phyloP scores from a whole-genome alignment of 2,888 invertebrate genomes.

The Hypomecis punctinalis region DNA sequence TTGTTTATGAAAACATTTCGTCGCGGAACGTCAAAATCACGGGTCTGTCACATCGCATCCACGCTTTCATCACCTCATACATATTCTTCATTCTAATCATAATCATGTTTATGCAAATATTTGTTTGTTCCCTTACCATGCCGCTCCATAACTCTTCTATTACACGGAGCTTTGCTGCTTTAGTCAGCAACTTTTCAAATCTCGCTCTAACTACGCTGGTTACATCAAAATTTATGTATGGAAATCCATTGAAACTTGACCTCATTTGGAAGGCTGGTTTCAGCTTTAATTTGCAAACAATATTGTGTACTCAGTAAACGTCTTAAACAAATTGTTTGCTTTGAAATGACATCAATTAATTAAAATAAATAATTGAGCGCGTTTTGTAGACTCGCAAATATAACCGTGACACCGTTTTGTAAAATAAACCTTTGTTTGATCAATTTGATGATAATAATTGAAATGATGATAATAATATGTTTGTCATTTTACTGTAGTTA shows the following conservation, averaged over 20 bases:
- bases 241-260: slow-evolving; percentile 29
- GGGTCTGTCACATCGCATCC: slow-evolving; percentile 31
- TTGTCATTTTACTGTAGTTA: too few species aligned
- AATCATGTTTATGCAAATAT: slow-evolving; percentile 63
- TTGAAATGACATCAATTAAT: slow-evolving; percentile 17
- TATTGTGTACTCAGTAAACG: slow-evolving; percentile 34
- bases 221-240: slow-evolving; percentile 17
- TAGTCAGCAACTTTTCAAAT: slow-evolving; percentile 22
- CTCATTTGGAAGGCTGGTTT: slow-evolving; percentile 28
- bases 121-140: slow-evolving; percentile 42
- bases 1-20: slow-evolving; percentile 23
- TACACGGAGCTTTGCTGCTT: slow-evolving; percentile 13
- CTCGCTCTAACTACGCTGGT: slow-evolving; percentile 29
- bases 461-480: background rate
- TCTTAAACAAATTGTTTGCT: slow-evolving; percentile 31
- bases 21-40: slow-evolving; percentile 19
- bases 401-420: slow-evolving; percentile 7
- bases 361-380: slow-evolving; percentile 1
- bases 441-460: slow-evolving; percentile 12
- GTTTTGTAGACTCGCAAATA: background rate
- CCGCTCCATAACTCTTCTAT: slow-evolving; percentile 20
- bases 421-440: background rate
- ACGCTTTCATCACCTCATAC: slow-evolving; percentile 55
- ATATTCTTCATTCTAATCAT: slow-evolving; percentile 62
- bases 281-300: slow-evolving; percentile 38